phyloP scores from a whole-genome alignment of 2,888 invertebrate species.

The Xestobium rufovillosum region DNA sequence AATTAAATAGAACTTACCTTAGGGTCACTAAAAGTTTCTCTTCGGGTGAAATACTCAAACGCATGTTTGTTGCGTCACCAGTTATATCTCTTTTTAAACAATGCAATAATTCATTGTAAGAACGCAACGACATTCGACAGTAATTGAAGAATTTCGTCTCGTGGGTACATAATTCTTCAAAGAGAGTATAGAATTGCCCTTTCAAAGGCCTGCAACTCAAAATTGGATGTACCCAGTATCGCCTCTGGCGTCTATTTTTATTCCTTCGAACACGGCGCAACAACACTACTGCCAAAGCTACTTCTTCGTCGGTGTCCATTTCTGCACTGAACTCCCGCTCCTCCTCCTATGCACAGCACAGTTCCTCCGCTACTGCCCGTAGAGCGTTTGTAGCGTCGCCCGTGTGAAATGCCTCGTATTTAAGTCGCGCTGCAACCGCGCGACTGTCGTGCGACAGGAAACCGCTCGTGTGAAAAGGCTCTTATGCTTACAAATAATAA shows the following conservation, averaged over 20 bases:
- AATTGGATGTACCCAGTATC: conserved; percentile 1
- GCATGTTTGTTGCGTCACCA: conserved; percentile 13
- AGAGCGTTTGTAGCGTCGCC: too few relatives aligned
- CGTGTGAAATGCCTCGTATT: too few relatives aligned
- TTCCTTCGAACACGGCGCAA: too few relatives aligned
- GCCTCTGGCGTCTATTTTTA: not conserved
- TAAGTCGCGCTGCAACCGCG: too few relatives aligned
- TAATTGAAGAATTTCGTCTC: conserved; percentile 13
- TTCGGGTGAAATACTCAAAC: conserved; percentile 13
- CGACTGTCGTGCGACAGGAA: too few relatives aligned
- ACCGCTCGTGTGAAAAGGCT: too few relatives aligned
- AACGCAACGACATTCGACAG: conserved; percentile 12
- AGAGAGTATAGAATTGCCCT: not conserved
- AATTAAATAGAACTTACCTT: conserved; percentile 13
- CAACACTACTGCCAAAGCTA: too few relatives aligned
- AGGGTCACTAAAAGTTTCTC: conserved; percentile 16
- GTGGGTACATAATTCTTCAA: not conserved
- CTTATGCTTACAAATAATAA: too few relatives aligned
- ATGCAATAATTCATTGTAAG: conserved; percentile 13
- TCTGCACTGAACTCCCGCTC: too few relatives aligned
- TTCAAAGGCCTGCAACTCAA: not conserved
- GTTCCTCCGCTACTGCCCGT: too few relatives aligned
- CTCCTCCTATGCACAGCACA: too few relatives aligned
- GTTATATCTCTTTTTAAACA: conserved; percentile 10
- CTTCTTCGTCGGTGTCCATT: too few relatives aligned